Evolutionary conservation across 2,113 vertebrate genomes (phyloP).

Genomic region (Cervus canadensis): DNA sequence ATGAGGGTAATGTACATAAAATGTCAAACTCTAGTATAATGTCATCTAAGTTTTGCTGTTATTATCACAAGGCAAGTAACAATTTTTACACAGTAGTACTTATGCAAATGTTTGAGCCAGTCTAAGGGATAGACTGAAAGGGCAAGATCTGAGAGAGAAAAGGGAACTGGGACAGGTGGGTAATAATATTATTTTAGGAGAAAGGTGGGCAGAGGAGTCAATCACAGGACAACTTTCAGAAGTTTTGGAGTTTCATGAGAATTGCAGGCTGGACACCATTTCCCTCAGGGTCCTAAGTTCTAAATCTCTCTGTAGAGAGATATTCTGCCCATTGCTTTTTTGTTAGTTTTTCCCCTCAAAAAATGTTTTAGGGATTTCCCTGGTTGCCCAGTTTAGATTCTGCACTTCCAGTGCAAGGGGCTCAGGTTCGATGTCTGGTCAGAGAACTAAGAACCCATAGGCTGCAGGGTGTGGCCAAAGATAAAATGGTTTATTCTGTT

Average conservation of each 20-base stretch:
- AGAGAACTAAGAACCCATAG: neutral
- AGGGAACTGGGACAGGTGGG: neutral
- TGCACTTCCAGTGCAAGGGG: neutral
- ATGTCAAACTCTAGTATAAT: neutral
- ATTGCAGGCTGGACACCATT: too few relatives aligned
- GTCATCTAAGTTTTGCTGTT: neutral
- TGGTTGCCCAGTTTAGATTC: neutral
- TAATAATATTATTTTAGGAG: neutral
- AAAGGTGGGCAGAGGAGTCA: too few relatives aligned
- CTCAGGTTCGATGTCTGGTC: neutral
- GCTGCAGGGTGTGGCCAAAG: neutral
- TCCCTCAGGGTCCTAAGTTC: neutral
- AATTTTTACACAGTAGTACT: neutral
- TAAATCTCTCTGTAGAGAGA: neutral
- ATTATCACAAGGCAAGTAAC: neutral
- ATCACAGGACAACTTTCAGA: neutral
- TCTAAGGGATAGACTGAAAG: neutral
- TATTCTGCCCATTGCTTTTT: neutral
- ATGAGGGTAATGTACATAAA: neutral
- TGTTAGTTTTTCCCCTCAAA: neutral
- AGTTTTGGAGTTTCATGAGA: neutral
- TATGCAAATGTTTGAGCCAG: neutral
- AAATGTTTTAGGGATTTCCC: neutral
- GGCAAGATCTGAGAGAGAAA: neutral
- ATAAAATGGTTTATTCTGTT: neutral